Conservation (phyloP, 1,140 invertebrate species). For the Trypoxylus dichotomus region DNA sequence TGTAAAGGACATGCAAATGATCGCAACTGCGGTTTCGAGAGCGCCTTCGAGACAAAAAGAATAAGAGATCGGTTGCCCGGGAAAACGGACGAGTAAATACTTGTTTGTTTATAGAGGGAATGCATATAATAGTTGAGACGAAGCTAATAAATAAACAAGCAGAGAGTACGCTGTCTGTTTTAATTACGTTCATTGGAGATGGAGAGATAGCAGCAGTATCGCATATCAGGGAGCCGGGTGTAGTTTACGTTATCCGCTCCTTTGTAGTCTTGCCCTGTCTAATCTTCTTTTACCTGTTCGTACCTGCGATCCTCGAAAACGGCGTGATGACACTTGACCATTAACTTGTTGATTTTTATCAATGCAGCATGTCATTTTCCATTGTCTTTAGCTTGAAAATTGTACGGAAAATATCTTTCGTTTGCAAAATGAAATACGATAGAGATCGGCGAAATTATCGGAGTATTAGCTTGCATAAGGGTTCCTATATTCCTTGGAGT, state of each 20-base stretch:
- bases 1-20: background rate
- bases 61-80: background rate
- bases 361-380: background rate
- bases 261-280: background rate
- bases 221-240: background rate
- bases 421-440: background rate
- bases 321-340: slow-evolving; percentile 15
- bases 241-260: background rate
- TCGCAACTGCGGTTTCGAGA: background rate
- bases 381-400: background rate
- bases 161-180: slow-evolving; percentile 21
- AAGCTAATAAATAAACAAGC: slow-evolving; percentile 25
- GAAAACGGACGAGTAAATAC: background rate
- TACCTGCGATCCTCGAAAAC: slow-evolving; percentile 12
- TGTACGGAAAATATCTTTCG: background rate
- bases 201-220: slow-evolving; percentile 9
- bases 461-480: no score
- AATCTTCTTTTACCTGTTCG: background rate
- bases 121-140: slow-evolving; percentile 4
- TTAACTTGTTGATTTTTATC: slow-evolving; percentile 17
- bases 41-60: background rate
- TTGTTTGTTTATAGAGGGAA: slow-evolving; percentile 22
- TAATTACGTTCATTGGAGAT: slow-evolving; percentile 24
- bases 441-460: background rate
- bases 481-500: no score